Evolutionary conservation across 2,888 invertebrate species (phyloP), one percentile per base, ranked within the genome.

Genomic region (Catocala sponsa): DNA sequence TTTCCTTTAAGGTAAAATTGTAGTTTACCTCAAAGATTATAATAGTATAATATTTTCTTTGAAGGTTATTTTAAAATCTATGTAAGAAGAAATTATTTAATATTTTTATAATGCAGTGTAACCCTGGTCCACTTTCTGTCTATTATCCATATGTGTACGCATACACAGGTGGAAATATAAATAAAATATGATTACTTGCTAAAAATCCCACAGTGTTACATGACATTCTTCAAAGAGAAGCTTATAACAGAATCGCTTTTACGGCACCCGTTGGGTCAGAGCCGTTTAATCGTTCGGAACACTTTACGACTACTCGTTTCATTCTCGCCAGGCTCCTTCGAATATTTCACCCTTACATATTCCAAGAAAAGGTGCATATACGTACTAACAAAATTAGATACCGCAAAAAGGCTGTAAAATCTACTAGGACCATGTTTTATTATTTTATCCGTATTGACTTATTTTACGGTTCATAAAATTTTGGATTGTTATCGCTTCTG

Each of bases 231-330:
- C 59, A 70, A 78, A 76, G 50, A 33, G 67, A 60, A 74, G 70
- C 79, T 79, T 73, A 77, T 76, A 80, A 76, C 76, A 76, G 78
- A 81, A 80, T 77, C 75, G 77, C 73, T 76, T 74, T 74, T 72
- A 70, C 63, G 62, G 77, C 77, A 65, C 74, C 73, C 72, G 76
- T 71, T 71, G 83, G 86, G 84, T 86, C 87, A 84, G 78, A 85
- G 80, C 77, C 79, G 82, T 75, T 88, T 88, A 89, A 88, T 89
- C 89, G 88, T 72, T 84, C 64, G 88, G 86, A 89, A 90, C 82
- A 81, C 74, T 89, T 90, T 89, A 89, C 86, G 87, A 87, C 73
- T 81, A 69, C 74, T 63, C 64, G 76, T 75, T 77, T 75, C 70
- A 79, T 85, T 82, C 82, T 79, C 78, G 75, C 69, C 68, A 63